Percentiles rank a stretch among this genome's conserved stretches.
These are phyloP conservation scores for Petrolisthes cinctipes DNA, from an alignment of 2,888 invertebrate genomes.

Conservation along the genomic window DNA sequence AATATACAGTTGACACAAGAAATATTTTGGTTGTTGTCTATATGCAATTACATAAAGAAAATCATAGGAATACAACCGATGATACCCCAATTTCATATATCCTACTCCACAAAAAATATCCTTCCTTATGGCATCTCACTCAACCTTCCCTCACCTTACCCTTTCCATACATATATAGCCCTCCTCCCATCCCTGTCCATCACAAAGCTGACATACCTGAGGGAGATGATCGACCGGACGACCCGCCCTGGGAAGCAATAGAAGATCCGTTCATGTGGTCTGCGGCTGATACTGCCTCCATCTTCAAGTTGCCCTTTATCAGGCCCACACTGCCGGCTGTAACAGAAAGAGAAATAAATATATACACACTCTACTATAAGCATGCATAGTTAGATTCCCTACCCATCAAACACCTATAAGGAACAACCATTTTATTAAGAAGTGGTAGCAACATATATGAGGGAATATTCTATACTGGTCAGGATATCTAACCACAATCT, in stretches of 20 bases:
- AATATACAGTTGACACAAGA: no score
- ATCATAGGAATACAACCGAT: no score
- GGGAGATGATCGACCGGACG: slow-evolving; percentile 64
- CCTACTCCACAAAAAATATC: background rate
- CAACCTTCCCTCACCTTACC: background rate
- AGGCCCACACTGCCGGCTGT: slow-evolving; percentile 53
- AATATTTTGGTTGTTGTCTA: no score
- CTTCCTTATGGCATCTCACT: background rate
- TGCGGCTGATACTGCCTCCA: slow-evolving; percentile 48
- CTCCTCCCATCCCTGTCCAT: background rate
- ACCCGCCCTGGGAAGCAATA: slow-evolving; percentile 63
- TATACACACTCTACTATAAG: no score
- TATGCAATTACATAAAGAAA: no score
- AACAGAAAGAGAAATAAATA: slow-evolving; percentile 12
- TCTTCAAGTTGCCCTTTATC: slow-evolving; percentile 52
- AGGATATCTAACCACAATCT: no score
- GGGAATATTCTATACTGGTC: no score
- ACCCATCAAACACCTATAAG: no score
- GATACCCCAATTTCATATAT: no score
- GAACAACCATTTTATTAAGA: no score
- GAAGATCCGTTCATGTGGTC: slow-evolving; percentile 63
- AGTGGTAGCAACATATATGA: no score
- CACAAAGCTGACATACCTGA: slow-evolving; percentile 40
- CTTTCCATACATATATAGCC: background rate
- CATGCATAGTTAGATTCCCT: no score